Percentiles rank a stretch among this genome's conserved stretches.
Evolutionary conservation across 2,888 invertebrate species (phyloP).

Genomic region (Tuberolachnus salignus): DNA sequence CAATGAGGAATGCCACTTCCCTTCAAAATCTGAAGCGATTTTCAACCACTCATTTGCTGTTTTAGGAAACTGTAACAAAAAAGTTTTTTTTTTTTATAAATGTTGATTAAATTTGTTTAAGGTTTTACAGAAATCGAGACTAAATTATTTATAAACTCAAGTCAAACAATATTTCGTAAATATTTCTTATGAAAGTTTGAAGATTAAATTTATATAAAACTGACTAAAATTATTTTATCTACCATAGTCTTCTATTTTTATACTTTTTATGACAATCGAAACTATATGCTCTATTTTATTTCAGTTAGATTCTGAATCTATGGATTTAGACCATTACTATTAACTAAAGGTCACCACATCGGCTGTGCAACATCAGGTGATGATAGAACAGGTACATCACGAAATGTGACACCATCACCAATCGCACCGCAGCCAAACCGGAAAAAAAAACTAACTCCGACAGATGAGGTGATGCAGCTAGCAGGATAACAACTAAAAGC

Average conservation of each 20-base stretch:
- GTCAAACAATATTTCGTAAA: not conserved
- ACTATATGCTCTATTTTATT: conserved; percentile 24
- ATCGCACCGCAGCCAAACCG: conserved; percentile 18
- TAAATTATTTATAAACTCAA: conserved; percentile 18
- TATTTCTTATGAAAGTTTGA: not conserved
- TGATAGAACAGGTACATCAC: conserved; percentile 22
- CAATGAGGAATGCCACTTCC: conserved; percentile 60
- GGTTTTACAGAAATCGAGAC: not conserved
- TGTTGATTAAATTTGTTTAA: conserved; percentile 18
- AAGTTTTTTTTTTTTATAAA: conserved; percentile 21
- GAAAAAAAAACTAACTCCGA: conserved; percentile 29
- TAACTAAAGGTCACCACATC: conserved; percentile 13
- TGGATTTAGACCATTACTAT: conserved; percentile 13
- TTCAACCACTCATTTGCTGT: conserved; percentile 58
- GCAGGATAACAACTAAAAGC: conserved; percentile 19
- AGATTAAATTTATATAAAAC: conserved; percentile 3
- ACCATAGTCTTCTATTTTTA: conserved; percentile 1
- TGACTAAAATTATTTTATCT: conserved; percentile 8
- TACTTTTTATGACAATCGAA: conserved; percentile 12
- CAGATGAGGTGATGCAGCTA: conserved; percentile 31
- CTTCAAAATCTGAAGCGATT: conserved; percentile 59
- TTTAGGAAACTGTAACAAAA: conserved; percentile 57
- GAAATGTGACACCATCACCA: conserved; percentile 25
- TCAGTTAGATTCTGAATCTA: conserved; percentile 26
- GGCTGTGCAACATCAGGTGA: conserved; percentile 20